Base-by-base conservation (phyloP, 2,888 invertebrate genomes). In the Fragum fragum region DNA sequence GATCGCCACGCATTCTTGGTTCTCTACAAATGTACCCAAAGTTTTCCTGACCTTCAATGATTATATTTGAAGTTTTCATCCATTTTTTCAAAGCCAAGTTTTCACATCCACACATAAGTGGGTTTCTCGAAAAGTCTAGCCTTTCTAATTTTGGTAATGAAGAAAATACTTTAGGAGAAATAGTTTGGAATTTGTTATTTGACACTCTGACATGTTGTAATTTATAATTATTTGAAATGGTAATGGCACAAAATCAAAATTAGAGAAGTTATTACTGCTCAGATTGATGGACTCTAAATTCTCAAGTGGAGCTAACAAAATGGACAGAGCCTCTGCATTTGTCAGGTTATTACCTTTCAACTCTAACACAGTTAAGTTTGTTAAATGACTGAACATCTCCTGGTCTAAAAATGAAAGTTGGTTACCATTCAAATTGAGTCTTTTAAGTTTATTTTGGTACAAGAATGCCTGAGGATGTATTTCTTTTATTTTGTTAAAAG, bases 101-200 rank as follows among this genome's bases (percentile, higher is more conserved):
- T 26, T 89, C 88, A 85, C 93, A 94, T 23, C 87, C 87, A 77
- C 93, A 93, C 42, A 86, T 61, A 74, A 92, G 92, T 7, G 91
- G 91, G 76, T 93, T 93, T 47, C 81, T 71, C 7, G 91, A 89
- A 57, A 93, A 85, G 63, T 91, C 91, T 5, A 93, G 77, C 32
- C 71, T 61, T 61, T 90, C 73, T 18, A 93, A 74, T 6, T 88
- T 77, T 21, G 61, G 55, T 11, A 92, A 61, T n/a, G 81, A 76
- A 18, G 87, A 70, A 66, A 93, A 90, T 1, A 89, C 66, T 6
- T 72, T 68, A 0, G 89, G 88, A 21, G 83, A 73, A 42, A 92
- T 71, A 1, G 53, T 74, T 26, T 72, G 76, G 9, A 93, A 71
- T 1, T 83, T 70, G 77, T 93, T 93, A 14, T 80, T 23, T 21